A percentile compares a stretch with the other conserved stretches of the same genome.
phyloP scores from a whole-genome alignment of 2,888 invertebrate genomes.

The Melieria omissa region DNA sequence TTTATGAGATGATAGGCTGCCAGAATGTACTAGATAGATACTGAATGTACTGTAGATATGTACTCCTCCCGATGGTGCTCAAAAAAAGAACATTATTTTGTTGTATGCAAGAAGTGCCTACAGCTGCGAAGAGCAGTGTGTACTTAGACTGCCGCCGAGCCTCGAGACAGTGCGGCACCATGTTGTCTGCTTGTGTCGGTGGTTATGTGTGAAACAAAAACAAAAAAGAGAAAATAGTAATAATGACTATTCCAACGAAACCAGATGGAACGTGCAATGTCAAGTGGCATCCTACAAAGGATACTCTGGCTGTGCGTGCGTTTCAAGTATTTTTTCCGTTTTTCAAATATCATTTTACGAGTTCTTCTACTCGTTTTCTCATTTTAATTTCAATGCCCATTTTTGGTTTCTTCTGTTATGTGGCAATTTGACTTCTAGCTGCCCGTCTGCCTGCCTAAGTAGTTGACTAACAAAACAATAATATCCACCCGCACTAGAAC shows the following conservation, averaged over 20 bases:
- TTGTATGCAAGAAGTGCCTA: too few relatives aligned
- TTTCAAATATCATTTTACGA: constrained; percentile 54
- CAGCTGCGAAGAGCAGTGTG: too few relatives aligned
- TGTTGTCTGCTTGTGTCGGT: constrained; percentile 27
- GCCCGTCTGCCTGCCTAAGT: too few relatives aligned
- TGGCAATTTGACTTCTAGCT: too few relatives aligned
- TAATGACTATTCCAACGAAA: constrained; percentile 44
- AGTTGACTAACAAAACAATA: too few relatives aligned
- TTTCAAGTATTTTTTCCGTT: constrained; percentile 56
- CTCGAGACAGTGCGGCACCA: constrained; percentile 49
- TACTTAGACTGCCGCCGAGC: too few relatives aligned
- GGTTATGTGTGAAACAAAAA: background rate
- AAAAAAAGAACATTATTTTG: too few relatives aligned
- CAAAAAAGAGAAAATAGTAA: background rate
- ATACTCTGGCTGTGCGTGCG: constrained; percentile 22
- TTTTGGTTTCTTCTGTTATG: background rate
- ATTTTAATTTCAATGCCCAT: constrained; percentile 27
- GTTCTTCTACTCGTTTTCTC: constrained; percentile 3
- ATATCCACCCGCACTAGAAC: too few relatives aligned
- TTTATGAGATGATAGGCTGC: too few relatives aligned
- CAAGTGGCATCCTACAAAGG: constrained; percentile 41
- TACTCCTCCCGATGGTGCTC: too few relatives aligned
- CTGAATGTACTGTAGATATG: too few relatives aligned
- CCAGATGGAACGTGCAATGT: constrained; percentile 54
- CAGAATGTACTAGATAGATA: too few relatives aligned